Base-by-base conservation (phyloP, 2,888 invertebrate genomes). In the Drosophila neonasuta region DNA sequence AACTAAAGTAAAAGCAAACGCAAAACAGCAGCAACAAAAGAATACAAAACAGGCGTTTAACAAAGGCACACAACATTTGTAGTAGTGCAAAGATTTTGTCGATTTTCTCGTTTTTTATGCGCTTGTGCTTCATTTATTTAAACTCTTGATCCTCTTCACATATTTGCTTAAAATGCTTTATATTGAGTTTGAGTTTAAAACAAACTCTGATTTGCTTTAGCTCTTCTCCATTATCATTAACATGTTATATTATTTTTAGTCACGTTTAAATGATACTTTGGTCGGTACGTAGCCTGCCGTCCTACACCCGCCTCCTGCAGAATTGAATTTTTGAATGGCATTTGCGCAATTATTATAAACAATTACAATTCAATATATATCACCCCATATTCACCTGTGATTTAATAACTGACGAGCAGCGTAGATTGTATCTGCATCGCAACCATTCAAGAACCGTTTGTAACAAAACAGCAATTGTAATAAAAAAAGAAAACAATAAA, bases 361-460 rank as follows among this genome's bases (percentile, higher is more conserved):
- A 44, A 32, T 44, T 75, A 75, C 60, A 58, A 30, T 32, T 32
- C 42, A 44, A 54, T 52, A 65, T 52, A 65, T 64, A 68, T 68
- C 44, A 30, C 17, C 57, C 57, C 34, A 67, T 60, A 71, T 86
- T 73, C 74, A 80, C 67, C 80, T 80, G 80, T 80, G 80, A 80
- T 80, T 86, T 79, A 71, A 32, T 45, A 65, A 77, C 55, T 69
- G 84, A 80, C 74, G 62, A 83, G 61, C 71, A 74, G 78, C 80
- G 50, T 56, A 52, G 29, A 34, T 52, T 56, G 50, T 48, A 34
- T 46, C 30, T 45, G 48, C 58, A 65, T 49, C 30, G 55, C 58
- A 74, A 56, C 77, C 56, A 42, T 74, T 77, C 41, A 58, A 55
- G 49, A 42, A 52, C 30, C 50, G 45, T 49, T 66, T 66, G 56